A percentile compares a stretch with the other conserved stretches of the same genome.
phyloP scores from a whole-genome alignment of 2,113 vertebrate species.

The Oxyruncus cristatus region DNA sequence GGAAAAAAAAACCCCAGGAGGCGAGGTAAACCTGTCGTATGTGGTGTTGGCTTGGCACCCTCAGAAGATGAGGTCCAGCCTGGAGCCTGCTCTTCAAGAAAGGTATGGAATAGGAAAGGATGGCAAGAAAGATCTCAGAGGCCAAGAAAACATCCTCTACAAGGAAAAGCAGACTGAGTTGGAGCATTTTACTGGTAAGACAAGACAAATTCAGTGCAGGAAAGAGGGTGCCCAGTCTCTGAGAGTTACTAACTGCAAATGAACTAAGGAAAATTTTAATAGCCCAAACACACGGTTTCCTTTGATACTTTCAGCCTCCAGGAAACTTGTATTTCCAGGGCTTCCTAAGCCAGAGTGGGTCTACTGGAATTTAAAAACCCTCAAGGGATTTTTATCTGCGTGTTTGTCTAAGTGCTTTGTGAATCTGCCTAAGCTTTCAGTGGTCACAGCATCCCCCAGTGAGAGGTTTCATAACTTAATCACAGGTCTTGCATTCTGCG shows the following conservation, averaged over 20 bases:
- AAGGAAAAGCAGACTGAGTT: background rate
- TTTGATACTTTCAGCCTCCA: background rate
- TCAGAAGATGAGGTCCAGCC: background rate
- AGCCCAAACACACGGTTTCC: background rate
- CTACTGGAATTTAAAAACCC: background rate
- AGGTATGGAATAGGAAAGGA: background rate
- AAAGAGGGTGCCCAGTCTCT: rapidly evolving
- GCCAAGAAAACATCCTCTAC: background rate
- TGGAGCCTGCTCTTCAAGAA: background rate
- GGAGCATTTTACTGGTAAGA: background rate
- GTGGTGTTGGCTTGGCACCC: background rate
- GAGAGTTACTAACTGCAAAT: background rate
- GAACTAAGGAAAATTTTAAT: background rate
- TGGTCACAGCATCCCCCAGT: background rate
- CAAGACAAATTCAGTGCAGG: background rate
- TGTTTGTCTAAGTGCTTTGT: background rate
- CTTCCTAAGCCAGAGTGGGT: background rate
- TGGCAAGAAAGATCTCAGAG: background rate
- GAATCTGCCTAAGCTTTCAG: background rate
- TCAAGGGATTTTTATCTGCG: background rate
- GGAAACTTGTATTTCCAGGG: background rate
- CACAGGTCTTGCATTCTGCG: background rate
- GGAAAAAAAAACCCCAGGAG: rapidly evolving
- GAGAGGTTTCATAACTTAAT: background rate
- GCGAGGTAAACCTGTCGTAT: background rate